A percentile compares a stretch with the other conserved stretches of the same genome.
Evolutionary conservation across 2,113 vertebrate species (phyloP).

Genomic region (Psettodes erumei): DNA sequence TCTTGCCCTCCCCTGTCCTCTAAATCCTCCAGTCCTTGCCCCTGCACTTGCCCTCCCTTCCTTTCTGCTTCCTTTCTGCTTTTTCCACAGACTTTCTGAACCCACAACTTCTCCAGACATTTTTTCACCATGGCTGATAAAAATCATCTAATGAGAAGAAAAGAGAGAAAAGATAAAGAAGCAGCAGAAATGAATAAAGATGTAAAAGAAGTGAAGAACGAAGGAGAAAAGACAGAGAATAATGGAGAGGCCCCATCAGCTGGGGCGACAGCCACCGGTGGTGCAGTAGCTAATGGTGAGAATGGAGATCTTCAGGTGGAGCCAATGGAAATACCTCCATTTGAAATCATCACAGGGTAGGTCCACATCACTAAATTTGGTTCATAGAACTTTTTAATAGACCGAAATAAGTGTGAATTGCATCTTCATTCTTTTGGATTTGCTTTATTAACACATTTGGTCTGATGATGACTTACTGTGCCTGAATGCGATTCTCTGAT

Average conservation of each 20-base stretch:
- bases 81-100: neutral
- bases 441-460: neutral
- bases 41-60: neutral
- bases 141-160: conserved; percentile 35
- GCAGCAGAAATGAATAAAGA: conserved; percentile 3
- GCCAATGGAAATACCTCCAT: conserved; percentile 88
- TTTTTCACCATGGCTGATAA: conserved; percentile 71
- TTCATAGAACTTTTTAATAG: neutral
- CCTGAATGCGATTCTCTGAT: neutral
- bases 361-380: conserved; percentile 37
- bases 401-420: neutral
- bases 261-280: conserved; percentile 8
- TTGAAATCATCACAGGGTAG: conserved; percentile 93
- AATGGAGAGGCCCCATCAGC: conserved; percentile 14
- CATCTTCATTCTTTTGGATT: neutral
- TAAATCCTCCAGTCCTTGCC: conserved; percentile 32
- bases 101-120: neutral
- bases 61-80: neutral
- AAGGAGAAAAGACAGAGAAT: conserved; percentile 5
- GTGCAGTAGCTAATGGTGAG: conserved; percentile 1
- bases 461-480: neutral
- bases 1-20: neutral
- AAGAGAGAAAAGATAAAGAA: conserved; percentile 49
- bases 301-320: conserved; percentile 64
- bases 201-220: conserved; percentile 31